Base-by-base conservation (phyloP, 2,888 invertebrate genomes). In the Sarcophaga subvicina region DNA sequence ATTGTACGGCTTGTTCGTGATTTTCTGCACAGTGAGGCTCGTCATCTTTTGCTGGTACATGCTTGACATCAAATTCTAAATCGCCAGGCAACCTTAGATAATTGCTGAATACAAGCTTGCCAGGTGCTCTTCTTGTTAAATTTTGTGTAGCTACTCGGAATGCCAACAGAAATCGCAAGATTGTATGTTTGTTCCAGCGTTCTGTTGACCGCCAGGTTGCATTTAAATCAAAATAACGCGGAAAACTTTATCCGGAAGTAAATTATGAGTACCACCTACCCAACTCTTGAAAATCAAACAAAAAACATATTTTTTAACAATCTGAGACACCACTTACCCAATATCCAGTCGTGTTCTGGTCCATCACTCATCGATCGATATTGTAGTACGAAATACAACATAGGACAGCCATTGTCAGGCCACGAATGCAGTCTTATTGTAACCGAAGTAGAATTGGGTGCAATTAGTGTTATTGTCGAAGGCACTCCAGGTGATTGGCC, bases 381-480 rank as follows among this genome's bases (percentile, higher is more conserved):
- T 90, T 96, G 96, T 80, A 96, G 93, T 66, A 96, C 95, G 91
- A 96, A 96, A 92, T 95, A 95, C 69, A 95, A 92, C 83, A 96
- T 94, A 0, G 96, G 95, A 89, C 96, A 96, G 17, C 96, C 96
- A 89, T 96, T 96, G 90, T 96, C 96, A 0, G 96, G 96, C 96
- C 96, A 96, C 22, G 95, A 94, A 90, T 95, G 95, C 85, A 96
- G 93, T 84, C 96, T 94, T 20, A 97, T 94, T 25, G 95, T 93
- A 45, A 96, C 94, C 45, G 96, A 95, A 4, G 96, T 96, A 3
- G 96, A 96, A 91, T 96, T 96, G 12, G 96, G 96, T n/a, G 95
- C 94, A 83, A 96, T 94, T 87, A 96, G 95, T 71, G 95, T 94
- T 2, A 95, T 94, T 0, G 95, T 94, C 4, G 95, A 93, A 22